A percentile compares a stretch with the other conserved stretches of the same genome.
Conservation (phyloP, 2,797 vertebrate species). For the Rhadinocentrus ornatus region DNA sequence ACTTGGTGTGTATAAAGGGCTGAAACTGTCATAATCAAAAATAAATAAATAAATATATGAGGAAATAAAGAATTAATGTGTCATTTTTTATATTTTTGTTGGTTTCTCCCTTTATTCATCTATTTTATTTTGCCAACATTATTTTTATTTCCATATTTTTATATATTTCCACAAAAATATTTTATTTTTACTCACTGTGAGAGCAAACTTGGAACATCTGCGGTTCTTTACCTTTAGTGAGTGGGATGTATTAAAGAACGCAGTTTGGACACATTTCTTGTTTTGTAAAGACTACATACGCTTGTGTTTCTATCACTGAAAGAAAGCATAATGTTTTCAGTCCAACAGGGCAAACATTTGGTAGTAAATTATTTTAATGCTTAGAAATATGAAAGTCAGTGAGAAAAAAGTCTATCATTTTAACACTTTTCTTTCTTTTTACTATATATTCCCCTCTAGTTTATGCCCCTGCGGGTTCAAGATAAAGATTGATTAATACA, state of each 20-base stretch:
- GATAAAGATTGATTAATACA: constrained; percentile 41
- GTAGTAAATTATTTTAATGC: constrained; percentile 14
- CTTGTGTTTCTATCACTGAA: neutral
- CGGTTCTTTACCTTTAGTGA: neutral
- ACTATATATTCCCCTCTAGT: no score
- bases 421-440: constrained; percentile 4
- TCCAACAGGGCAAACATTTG: constrained; percentile 28
- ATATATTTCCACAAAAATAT: no score
- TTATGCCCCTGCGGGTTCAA: neutral
- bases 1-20: no score
- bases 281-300: neutral
- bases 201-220: constrained; percentile 11
- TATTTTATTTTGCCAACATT: no score
- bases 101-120: no score
- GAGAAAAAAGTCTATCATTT: constrained; percentile 15
- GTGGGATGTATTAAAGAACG: constrained; percentile 21
- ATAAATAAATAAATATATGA: no score
- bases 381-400: constrained; percentile 26
- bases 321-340: constrained; percentile 5
- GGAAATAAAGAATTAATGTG: no score
- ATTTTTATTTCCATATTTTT: no score
- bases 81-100: no score
- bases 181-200: no score
- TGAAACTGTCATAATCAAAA: no score
- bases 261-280: neutral